These are phyloP conservation scores for Botia almorhae DNA, from an alignment of 2,797 vertebrate genomes.

Conservation along the genomic window DNA sequence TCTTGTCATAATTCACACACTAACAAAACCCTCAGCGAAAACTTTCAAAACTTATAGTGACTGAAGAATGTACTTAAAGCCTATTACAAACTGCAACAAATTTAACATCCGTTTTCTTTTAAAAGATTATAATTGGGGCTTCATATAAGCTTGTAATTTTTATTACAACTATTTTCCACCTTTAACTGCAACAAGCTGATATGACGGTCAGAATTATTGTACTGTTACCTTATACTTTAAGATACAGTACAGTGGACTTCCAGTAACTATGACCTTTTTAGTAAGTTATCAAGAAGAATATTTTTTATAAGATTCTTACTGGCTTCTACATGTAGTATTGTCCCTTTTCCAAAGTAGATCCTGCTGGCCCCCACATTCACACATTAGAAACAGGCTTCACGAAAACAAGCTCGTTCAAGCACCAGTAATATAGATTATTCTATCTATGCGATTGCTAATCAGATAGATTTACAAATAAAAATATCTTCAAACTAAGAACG, in stretches of 20 bases:
- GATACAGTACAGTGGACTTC: background rate
- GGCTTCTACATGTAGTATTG: background rate
- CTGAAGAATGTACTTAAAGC: too few relatives aligned
- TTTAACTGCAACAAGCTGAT: too few relatives aligned
- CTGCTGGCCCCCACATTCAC: background rate
- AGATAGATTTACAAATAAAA: too few relatives aligned
- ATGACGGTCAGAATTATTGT: too few relatives aligned
- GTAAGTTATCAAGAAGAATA: background rate
- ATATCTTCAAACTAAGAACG: too few relatives aligned
- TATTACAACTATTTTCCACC: too few relatives aligned
- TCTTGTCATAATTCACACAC: slow-evolving; percentile 43
- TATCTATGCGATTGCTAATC: too few relatives aligned
- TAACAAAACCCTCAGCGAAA: slow-evolving; percentile 16
- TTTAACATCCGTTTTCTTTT: too few relatives aligned
- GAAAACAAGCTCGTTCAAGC: slow-evolving; percentile 5
- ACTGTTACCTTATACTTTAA: background rate
- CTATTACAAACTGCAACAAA: background rate
- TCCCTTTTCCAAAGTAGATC: slow-evolving; percentile 21
- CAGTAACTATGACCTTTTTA: too few relatives aligned
- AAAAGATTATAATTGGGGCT: too few relatives aligned
- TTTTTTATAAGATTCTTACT: background rate
- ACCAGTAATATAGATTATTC: background rate
- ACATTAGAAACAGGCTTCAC: slow-evolving; percentile 19
- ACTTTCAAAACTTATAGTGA: background rate
- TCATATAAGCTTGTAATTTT: too few relatives aligned